Base-by-base conservation (phyloP, 2,888 invertebrate genomes). In the Hanleya hanleyi region DNA sequence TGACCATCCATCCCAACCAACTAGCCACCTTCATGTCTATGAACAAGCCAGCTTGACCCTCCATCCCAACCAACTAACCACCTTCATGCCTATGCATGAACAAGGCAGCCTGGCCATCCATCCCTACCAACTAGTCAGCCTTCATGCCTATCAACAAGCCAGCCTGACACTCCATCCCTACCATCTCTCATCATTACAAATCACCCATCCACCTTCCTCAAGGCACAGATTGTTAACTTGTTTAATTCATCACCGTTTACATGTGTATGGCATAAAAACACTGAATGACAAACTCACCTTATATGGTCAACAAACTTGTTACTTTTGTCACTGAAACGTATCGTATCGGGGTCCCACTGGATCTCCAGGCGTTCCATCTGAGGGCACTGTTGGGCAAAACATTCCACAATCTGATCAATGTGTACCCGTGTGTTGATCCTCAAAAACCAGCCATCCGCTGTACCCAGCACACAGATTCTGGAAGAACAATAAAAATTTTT, bases 221-320 rank as follows among this genome's bases (percentile, higher is more conserved):
- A n/a, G n/a, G n/a, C n/a, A n/a, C n/a, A n/a, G n/a, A n/a, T n/a
- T n/a, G n/a, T n/a, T n/a, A n/a, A n/a, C n/a, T n/a, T n/a, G n/a
- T n/a, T n/a, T n/a, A n/a, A n/a, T n/a, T n/a, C n/a, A 41, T 41
- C 47, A 41, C 12, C 47, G 12, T 41, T 41, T 41, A 41, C 18
- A 12, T 41, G 12, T 41, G 12, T 41, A 41, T 15, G 12, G 12
- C 12, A 12, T 41, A n/a, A n/a, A 41, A 15, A n/a, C 12, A 12
- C 9, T 65, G 12, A 9, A 18, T 12, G n/a, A 41, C n/a, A 41
- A 15, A 15, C 71, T 78, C 79, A 91, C 91, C 99, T 94, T 76
- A 99, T 92, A 65, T 98, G 95, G 91, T 99, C 99, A 81, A 99
- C 98, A 57, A 99, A 99, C 91, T 99, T 99, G 91, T 98, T 98